Evolutionary conservation across 2,888 invertebrate genomes (phyloP).

Genomic region (Seladonia tumulorum): DNA sequence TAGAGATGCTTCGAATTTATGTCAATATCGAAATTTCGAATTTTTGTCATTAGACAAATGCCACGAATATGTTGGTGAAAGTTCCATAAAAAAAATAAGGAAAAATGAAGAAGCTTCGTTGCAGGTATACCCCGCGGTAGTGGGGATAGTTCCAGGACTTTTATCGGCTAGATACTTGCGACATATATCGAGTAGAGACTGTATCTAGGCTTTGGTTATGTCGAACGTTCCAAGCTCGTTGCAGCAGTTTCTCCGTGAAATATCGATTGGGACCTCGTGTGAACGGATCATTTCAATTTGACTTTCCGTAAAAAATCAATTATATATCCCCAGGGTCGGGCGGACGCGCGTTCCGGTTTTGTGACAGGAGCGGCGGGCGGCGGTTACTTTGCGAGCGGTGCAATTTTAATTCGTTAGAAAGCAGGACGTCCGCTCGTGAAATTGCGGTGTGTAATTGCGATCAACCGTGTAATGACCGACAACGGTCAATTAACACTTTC

Average conservation of each 20-base stretch:
- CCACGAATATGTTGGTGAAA: too few species aligned
- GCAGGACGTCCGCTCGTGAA: slow-evolving; percentile 58
- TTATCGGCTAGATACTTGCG: too few species aligned
- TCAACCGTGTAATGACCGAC: slow-evolving; percentile 79
- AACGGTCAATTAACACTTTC: slow-evolving; percentile 81
- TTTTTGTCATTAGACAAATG: too few species aligned
- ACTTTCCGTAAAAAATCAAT: slow-evolving; percentile 2
- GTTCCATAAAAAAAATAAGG: too few species aligned
- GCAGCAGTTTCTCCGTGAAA: not conserved
- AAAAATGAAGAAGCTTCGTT: too few species aligned
- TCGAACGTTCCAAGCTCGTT: not conserved
- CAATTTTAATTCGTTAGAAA: slow-evolving; percentile 57
- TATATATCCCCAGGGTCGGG: not conserved
- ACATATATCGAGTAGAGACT: too few species aligned
- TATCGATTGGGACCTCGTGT: not conserved
- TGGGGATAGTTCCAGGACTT: too few species aligned
- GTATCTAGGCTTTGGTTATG: not conserved
- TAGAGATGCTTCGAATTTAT: too few species aligned
- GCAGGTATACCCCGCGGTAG: too few species aligned
- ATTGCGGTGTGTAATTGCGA: slow-evolving; percentile 75
- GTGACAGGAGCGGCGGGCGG: not conserved
- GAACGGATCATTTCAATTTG: not conserved
- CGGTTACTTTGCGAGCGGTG: slow-evolving; percentile 29
- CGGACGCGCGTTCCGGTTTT: not conserved
- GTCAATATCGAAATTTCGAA: too few species aligned